Evolutionary conservation across 2,113 vertebrate genomes (phyloP).

Genomic region (Corvus hawaiiensis): DNA sequence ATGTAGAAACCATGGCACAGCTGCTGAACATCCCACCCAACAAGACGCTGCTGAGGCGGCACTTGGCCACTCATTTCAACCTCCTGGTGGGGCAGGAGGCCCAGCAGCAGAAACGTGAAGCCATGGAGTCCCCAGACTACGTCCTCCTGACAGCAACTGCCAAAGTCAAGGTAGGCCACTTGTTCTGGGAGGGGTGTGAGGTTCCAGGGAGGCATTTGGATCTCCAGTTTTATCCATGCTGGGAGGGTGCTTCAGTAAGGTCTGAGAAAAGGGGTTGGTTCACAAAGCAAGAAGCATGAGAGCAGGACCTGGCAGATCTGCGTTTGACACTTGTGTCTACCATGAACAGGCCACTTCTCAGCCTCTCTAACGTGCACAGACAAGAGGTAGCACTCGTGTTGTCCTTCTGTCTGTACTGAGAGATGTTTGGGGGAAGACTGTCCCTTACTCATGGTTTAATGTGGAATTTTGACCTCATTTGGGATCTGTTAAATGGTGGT

Average conservation of each 20-base stretch:
- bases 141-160: constrained; percentile 90
- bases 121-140: constrained; percentile 91
- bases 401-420: not conserved
- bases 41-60: constrained; percentile 92
- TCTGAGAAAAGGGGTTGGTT: not conserved
- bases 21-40: constrained; percentile 95
- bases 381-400: not conserved
- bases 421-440: not conserved
- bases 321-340: not conserved
- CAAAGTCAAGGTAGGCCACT: constrained; percentile 87
- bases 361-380: not conserved
- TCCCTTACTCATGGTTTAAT: not conserved
- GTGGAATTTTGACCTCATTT: not conserved
- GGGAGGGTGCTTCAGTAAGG: not conserved
- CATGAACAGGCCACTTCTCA: not conserved
- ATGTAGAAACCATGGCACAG: constrained; percentile 95
- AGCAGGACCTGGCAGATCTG: not conserved
- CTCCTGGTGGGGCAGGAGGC: constrained; percentile 89
- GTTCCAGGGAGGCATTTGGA: not conserved
- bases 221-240: rapidly evolving
- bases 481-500: not conserved
- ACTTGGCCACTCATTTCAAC: constrained; percentile 93
- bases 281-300: not conserved
- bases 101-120: constrained; percentile 90
- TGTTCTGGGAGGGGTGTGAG: not conserved